Base-by-base conservation (phyloP, 2,113 vertebrate genomes). In the Cairina moschata region DNA sequence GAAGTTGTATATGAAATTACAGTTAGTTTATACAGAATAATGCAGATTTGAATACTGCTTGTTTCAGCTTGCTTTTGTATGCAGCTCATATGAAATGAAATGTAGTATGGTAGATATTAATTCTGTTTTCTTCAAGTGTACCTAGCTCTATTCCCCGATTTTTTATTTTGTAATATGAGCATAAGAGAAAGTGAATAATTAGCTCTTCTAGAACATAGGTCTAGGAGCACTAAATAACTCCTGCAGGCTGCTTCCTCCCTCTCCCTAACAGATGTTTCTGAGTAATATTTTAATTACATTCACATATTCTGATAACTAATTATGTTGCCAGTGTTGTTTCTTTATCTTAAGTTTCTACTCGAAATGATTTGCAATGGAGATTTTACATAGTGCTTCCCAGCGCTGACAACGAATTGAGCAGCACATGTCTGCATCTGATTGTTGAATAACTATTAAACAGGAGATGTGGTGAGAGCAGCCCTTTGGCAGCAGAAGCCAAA, bases 231-330 rank as follows among this genome's bases (percentile, higher is more conserved):
- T 34, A 44, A 81, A 63, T 74, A 94, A 80, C 86, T 97, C 83
- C 89, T 97, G 34, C 65, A 96, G 90, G 75, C 88, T 95, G 75
- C 72, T 97, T 94, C 60, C 50, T 96, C 75, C 60, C 50, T 96
- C 75, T 97, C 91, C 75, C 93, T 83, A 91, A 75, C 75, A 91
- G 71, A 95, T 86, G 38, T 69, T 94, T 96, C 94, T 59, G 46
- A 94, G 63, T 83, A 93, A 77, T 95, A 94, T 93, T 97, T 96
- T 95, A 97, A 97, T 94, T 90, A 91, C 76, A 83, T 65, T 82
- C 86, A 65, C 69, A n/a, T 87, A 82, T 84, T 90, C 66, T 94
- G 72, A 34, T 96, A 58, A 40, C 84, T 80, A 83, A 76, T 67
- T 94, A 79, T 94, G 88, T 96, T 96, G 23, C 11, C 58, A 83